These are phyloP conservation scores for Decapterus maruadsi DNA, from an alignment of 2,797 vertebrate genomes.

Conservation along the genomic window DNA sequence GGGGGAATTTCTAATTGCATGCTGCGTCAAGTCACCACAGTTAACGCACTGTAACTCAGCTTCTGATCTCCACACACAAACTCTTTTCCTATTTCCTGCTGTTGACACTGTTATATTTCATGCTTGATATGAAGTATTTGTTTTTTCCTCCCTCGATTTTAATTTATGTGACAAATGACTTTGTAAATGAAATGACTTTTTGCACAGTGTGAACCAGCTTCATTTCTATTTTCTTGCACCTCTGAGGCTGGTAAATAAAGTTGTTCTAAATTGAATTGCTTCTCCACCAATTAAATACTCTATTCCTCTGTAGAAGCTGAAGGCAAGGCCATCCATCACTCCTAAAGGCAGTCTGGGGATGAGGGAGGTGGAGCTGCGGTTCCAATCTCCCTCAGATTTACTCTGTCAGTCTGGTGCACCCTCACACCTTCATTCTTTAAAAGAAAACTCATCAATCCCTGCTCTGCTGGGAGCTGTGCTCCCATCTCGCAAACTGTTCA, in stretches of 20 bases:
- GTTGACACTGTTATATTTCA: conserved; percentile 7
- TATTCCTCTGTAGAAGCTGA: conserved; percentile 3
- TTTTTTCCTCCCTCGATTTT: conserved; percentile 2
- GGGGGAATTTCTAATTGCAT: not conserved
- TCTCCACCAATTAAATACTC: conserved; percentile 37
- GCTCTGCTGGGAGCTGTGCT: conserved; percentile 35
- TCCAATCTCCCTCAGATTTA: conserved; percentile 52
- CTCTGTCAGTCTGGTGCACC: conserved; percentile 37
- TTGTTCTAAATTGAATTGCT: conserved; percentile 33
- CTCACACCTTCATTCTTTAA: conserved; percentile 12
- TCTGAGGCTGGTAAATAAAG: conserved; percentile 19
- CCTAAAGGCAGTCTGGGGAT: conserved; percentile 36
- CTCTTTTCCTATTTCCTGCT: not conserved
- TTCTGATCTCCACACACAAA: not conserved
- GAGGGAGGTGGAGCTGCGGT: conserved; percentile 21
- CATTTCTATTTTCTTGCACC: not conserved
- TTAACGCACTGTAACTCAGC: not conserved
- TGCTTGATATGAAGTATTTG: not conserved
- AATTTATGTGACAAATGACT: conserved; percentile 26
- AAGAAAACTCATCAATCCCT: conserved; percentile 50
- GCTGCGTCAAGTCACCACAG: not conserved
- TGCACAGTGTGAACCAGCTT: not conserved
- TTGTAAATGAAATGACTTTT: conserved; percentile 8
- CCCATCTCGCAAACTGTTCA: conserved; percentile 30
- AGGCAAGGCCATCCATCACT: conserved; percentile 49